Evolutionary conservation across 2,888 invertebrate genomes (phyloP).

Genomic region (Catotricha subobsoleta): DNA sequence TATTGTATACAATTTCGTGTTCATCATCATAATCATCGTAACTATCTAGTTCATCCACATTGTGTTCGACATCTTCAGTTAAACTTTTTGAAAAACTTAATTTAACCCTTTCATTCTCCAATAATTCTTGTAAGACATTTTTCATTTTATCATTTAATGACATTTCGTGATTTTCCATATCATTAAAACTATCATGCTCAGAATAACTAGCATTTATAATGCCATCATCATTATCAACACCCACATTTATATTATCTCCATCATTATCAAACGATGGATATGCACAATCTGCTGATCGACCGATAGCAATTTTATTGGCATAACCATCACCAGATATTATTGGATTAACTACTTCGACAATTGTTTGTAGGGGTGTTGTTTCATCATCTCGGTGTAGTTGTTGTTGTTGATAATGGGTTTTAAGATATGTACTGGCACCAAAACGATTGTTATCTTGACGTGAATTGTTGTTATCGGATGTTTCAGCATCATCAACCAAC

Average conservation of each 20-base stretch:
- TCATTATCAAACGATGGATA: conserved; percentile 20
- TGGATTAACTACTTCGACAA: conserved; percentile 30
- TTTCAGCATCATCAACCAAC: neutral
- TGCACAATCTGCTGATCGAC: conserved; percentile 19
- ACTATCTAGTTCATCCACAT: conserved; percentile 9
- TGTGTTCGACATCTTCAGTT: conserved; percentile 17
- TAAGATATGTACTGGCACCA: neutral
- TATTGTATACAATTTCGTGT: conserved; percentile 6
- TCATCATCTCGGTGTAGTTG: neutral
- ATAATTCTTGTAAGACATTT: conserved; percentile 29
- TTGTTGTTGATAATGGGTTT: neutral
- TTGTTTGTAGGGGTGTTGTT: conserved; percentile 18
- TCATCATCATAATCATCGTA: conserved; percentile 11
- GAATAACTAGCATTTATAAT: conserved; percentile 19
- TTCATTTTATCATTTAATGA: conserved; percentile 32
- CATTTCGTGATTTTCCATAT: conserved; percentile 16
- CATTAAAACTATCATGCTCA: conserved; percentile 13
- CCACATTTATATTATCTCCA: conserved; percentile 9
- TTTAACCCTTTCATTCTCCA: conserved; percentile 29
- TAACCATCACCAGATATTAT: conserved; percentile 27
- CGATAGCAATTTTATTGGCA: conserved; percentile 26
- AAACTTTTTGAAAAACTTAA: conserved; percentile 30
- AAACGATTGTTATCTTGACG: conserved; percentile 7
- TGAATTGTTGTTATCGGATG: conserved; percentile 1
- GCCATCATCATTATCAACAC: conserved; percentile 10